Evolutionary conservation across 2,113 vertebrate species (phyloP), one percentile per base, ranked within the genome.

Genomic region (Polypterus senegalus): DNA sequence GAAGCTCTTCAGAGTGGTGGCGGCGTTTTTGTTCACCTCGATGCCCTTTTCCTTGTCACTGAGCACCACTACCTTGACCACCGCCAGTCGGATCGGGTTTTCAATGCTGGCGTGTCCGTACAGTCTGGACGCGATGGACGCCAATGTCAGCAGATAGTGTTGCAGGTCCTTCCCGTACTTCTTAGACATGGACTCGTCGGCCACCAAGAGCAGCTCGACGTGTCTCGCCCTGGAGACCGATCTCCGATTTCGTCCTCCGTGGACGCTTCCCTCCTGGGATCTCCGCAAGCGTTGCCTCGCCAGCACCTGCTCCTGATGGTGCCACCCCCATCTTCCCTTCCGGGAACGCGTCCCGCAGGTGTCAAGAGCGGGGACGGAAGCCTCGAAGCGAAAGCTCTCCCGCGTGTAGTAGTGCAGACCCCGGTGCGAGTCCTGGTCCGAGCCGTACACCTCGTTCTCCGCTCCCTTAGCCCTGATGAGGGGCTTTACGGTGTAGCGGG

Each of bases 61-160:
- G 58, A 97, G 69, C 60, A 85, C 78, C 60, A 82, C 76, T 70
- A 97, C 90, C 69, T 89, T 91, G 59, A 98, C 94, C 74, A 99
- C 94, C 0, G 86, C 85, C 74, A 99, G 78, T 10, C 93, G 93
- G 68, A 99, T 85, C 53, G 92, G 92, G 84, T 98, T 99, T 83
- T 98, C 96, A 69, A 98, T 92, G 83, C 95, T 98, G 62, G 93
- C 91, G 65, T 98, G 94, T 2, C 91, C 93, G 70, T 96, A 97
- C 63, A 98, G 83, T 60, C 88, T 84, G 53, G 94, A 96, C 45
- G 96, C 95, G 66, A 97, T 94, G 77, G 91, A 88, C 52, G 92
- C 87, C 78, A 98, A 77, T 1, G 96, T 98, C 73, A 97, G 81
- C 71, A 99, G 76, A 79, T 99, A 98, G 74, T 98, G 93, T 67